Conservation (phyloP, 1,140 invertebrate genomes). For the Akabosia matsudoensis region DNA sequence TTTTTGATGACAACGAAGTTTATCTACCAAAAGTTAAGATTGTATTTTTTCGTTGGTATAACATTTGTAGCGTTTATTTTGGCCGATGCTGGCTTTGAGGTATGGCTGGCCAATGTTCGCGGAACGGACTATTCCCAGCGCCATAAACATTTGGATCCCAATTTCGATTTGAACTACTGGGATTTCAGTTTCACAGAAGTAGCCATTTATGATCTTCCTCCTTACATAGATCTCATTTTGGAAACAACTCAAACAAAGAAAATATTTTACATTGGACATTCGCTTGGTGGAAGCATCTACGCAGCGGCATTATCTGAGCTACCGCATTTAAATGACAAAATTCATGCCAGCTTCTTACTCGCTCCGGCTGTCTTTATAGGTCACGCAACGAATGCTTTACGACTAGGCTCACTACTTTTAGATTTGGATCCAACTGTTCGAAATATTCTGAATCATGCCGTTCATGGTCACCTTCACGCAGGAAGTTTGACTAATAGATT, state of each 20-base stretch:
- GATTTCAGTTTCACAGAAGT: conserved; percentile 58
- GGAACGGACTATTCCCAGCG: neutral
- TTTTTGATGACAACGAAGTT: no score
- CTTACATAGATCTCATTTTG: conserved; percentile 57
- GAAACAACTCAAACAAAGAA: conserved; percentile 50
- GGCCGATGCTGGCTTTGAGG: neutral
- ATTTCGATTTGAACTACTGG: neutral
- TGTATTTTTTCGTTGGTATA: neutral
- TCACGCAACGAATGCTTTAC: neutral
- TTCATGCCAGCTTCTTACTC: conserved; percentile 40
- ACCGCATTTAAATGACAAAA: conserved; percentile 58
- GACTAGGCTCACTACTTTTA: neutral
- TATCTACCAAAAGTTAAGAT: neutral
- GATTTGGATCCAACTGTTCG: neutral
- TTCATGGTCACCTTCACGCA: no score
- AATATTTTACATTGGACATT: conserved; percentile 58
- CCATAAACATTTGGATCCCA: neutral
- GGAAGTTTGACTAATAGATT: no score
- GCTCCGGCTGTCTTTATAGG: neutral
- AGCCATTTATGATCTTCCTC: conserved; percentile 58
- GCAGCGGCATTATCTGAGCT: conserved; percentile 59
- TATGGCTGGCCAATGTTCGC: neutral
- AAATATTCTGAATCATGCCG: no score
- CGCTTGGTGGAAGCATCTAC: conserved; percentile 55
- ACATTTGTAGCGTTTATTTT: neutral